Evolutionary conservation across 2,113 vertebrate species (phyloP).

Genomic region (Nerophis ophidion): DNA sequence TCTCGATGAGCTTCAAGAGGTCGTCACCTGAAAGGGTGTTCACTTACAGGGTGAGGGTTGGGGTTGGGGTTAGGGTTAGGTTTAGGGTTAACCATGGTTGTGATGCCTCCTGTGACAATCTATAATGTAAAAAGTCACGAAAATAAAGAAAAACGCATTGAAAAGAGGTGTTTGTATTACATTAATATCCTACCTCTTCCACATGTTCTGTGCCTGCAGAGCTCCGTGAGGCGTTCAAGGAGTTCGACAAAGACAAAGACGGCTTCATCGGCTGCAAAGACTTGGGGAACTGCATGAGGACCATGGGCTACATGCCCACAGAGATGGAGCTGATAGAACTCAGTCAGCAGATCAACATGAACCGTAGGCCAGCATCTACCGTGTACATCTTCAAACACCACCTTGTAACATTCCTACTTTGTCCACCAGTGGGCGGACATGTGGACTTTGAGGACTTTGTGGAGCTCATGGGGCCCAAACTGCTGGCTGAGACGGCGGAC

Average conservation of each 20-base stretch:
- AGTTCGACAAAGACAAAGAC: constrained; percentile 97
- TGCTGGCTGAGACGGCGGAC: constrained; percentile 94
- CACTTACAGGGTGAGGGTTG: no score
- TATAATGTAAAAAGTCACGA: no score
- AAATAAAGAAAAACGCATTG: no score
- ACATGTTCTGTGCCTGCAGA: constrained; percentile 64
- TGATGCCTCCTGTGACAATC: no score
- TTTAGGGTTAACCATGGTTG: no score
- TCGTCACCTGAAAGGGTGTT: no score
- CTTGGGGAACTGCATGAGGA: constrained; percentile 97
- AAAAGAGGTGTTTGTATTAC: no score
- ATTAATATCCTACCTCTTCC: no score
- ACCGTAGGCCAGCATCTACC: constrained; percentile 72
- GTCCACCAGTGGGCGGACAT: constrained; percentile 85
- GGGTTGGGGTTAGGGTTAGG: no score
- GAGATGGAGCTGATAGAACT: constrained; percentile 99
- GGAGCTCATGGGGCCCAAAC: constrained; percentile 97
- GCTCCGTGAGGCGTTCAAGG: constrained; percentile 89
- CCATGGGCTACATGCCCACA: constrained; percentile 99
- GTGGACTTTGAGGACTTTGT: constrained; percentile 99
- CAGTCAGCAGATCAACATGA: constrained; percentile 99
- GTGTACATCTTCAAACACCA: not conserved
- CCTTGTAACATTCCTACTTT: constrained; percentile 19
- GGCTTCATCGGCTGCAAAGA: constrained; percentile 97
- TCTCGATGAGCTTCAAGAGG: no score